Conservation (phyloP, 2,888 invertebrate species). For the Lampropteryx suffumata region DNA sequence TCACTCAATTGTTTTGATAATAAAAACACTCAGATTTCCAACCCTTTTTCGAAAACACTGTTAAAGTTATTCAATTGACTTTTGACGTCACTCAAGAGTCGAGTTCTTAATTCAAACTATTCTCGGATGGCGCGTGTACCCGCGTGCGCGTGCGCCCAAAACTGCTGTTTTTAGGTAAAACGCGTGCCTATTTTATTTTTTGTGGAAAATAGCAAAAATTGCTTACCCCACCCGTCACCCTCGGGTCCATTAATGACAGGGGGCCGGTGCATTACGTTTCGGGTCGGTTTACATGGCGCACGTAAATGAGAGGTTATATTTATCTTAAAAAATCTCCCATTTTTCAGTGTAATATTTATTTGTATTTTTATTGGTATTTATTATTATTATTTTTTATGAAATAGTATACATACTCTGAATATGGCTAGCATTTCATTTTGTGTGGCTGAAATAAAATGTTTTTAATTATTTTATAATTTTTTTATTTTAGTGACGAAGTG, state of each 20-base stretch:
- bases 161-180: conserved; percentile 80
- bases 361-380: no score
- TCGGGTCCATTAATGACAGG: conserved; percentile 62
- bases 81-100: conserved; percentile 9
- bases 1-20: no score
- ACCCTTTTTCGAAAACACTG: neutral
- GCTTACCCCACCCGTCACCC: conserved; percentile 66
- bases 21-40: neutral
- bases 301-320: no score
- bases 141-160: conserved; percentile 71
- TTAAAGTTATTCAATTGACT: conserved; percentile 14
- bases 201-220: conserved; percentile 76
- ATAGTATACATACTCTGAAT: no score
- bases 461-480: no score
- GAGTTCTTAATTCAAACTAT: conserved; percentile 21
- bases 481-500: no score
- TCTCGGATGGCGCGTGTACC: conserved; percentile 57
- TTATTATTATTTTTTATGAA: no score
- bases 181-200: conserved; percentile 69
- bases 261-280: conserved; percentile 72
- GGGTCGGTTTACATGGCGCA: conserved; percentile 58
- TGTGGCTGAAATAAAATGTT: no score
- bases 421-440: no score
- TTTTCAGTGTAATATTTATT: no score
- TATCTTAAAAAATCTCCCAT: no score